A percentile compares a stretch with the other conserved stretches of the same genome.
These are phyloP conservation scores for Scrobipalpa costella DNA, from an alignment of 2,888 invertebrate species.

Conservation along the genomic window DNA sequence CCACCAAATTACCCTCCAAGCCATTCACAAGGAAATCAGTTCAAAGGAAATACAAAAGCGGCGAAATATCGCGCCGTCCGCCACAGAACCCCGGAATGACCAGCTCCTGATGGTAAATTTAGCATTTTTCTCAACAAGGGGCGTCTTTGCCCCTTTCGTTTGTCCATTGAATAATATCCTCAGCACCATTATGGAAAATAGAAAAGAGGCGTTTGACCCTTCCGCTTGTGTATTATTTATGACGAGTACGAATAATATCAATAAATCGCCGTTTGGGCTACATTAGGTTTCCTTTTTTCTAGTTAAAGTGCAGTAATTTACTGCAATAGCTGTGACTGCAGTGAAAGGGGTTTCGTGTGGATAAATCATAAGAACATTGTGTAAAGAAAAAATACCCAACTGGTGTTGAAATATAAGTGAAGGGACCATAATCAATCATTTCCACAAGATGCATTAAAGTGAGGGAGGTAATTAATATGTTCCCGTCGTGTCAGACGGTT, in stretches of 20 bases:
- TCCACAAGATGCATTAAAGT: constrained; percentile 55
- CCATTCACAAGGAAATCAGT: constrained; percentile 71
- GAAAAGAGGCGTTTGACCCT: constrained; percentile 63
- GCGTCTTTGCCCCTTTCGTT: constrained; percentile 56
- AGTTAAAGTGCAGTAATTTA: constrained; percentile 36
- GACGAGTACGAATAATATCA: constrained; percentile 59
- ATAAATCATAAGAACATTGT: constrained; percentile 14
- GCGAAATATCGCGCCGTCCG: constrained; percentile 71
- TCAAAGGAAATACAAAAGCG: constrained; percentile 70
- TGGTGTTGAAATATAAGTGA: constrained; percentile 15
- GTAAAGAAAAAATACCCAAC: constrained; percentile 4
- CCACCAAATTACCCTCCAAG: constrained; percentile 45
- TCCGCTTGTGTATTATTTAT: constrained; percentile 69
- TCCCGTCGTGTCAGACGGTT: constrained; percentile 51
- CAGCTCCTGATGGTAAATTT: constrained; percentile 65
- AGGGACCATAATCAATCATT: constrained; percentile 56
- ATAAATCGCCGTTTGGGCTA: constrained; percentile 70
- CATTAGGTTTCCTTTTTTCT: constrained; percentile 62
- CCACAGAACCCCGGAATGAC: constrained; percentile 68
- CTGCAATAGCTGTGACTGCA: neutral
- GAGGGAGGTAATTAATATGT: constrained; percentile 70
- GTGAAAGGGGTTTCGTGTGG: neutral
- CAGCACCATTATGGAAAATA: constrained; percentile 65
- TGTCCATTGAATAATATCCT: constrained; percentile 62
- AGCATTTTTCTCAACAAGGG: constrained; percentile 53